Base-by-base conservation (phyloP, 2,113 vertebrate genomes). In the Peromyscus polionotus region DNA sequence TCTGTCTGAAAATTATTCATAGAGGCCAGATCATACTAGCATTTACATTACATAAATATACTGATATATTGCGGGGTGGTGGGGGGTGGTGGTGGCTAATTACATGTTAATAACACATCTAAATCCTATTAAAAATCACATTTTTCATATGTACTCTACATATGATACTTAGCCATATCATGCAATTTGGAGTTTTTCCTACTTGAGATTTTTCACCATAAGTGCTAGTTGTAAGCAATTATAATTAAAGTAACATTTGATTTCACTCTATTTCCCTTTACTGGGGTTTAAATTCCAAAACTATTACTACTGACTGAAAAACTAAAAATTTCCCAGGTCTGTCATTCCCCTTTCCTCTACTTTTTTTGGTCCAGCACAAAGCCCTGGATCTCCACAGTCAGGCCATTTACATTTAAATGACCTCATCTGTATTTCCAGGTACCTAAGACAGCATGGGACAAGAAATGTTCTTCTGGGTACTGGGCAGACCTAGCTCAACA, bases 31-130 rank as follows among this genome's bases (percentile, higher is more conserved):
- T 67, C 70, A 92, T 33, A 45, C 0, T 0, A 28, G 17, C 42
- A 93, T 26, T 75, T 83, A 91, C 90, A 10, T 88, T 68, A 73
- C 1, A 28, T 16, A 72, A 92, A 94, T 51, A 72, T 93, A 95
- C n/a, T 33, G 14, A 95, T 36, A 28, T 67, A 31, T 2, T 57
- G 45, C 31, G 28, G 51, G 16, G 0, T 39, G 57, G 54, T 12
- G 10, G 51, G 16, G 16, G 28, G 45, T 45, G 45, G 45, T 48
- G 10, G 8, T 63, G 17, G 42, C 17, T 72, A 86, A 85, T 36
- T 65, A 45, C 72, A 86, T 76, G 17, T 17, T 3, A 86, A 20
- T 17, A 90, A 81, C 73, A 81, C 79, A 75, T 24, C 75, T 33
- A 95, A 93, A 65, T 65, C n/a, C 10, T 42, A 77, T 36, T 51